These are phyloP conservation scores for Planococcus citri DNA, from an alignment of 1,140 invertebrate species.

Conservation along the genomic window DNA sequence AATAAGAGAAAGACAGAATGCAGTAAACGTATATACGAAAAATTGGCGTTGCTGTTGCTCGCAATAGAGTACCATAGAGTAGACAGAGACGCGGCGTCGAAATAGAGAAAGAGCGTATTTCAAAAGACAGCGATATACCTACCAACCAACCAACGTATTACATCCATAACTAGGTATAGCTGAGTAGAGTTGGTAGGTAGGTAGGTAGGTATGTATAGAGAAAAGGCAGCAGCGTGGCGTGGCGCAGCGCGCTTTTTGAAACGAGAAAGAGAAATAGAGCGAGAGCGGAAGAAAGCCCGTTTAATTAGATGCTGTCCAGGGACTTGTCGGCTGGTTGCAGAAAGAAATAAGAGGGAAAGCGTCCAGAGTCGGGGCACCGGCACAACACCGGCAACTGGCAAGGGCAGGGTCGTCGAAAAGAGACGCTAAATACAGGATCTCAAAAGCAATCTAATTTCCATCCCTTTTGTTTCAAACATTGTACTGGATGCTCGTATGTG, in stretches of 20 bases:
- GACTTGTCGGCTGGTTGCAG: not conserved
- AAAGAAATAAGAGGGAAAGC: not conserved
- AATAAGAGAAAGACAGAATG: too few species aligned
- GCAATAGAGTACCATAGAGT: too few species aligned
- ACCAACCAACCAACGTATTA: too few species aligned
- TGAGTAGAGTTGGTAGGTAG: too few species aligned
- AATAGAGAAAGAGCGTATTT: too few species aligned
- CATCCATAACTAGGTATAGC: too few species aligned
- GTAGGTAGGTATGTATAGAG: too few species aligned
- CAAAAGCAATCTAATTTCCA: conserved; percentile 3
- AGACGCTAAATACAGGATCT: not conserved
- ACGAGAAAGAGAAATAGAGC: not conserved
- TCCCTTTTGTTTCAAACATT: conserved; percentile 7
- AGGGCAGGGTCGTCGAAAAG: not conserved
- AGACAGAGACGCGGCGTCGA: too few species aligned
- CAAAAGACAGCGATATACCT: too few species aligned
- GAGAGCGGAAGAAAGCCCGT: not conserved
- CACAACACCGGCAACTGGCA: too few species aligned
- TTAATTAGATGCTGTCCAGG: conserved; percentile 6
- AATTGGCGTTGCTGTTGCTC: too few species aligned
- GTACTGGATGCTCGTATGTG: not conserved
- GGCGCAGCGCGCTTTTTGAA: not conserved
- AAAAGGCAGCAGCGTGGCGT: not conserved
- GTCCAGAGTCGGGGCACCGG: not conserved
- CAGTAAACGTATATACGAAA: too few species aligned